Evolutionary conservation across 2,113 vertebrate species (phyloP), one percentile per base, ranked within the genome.

Genomic region (Erpornis zantholeuca): DNA sequence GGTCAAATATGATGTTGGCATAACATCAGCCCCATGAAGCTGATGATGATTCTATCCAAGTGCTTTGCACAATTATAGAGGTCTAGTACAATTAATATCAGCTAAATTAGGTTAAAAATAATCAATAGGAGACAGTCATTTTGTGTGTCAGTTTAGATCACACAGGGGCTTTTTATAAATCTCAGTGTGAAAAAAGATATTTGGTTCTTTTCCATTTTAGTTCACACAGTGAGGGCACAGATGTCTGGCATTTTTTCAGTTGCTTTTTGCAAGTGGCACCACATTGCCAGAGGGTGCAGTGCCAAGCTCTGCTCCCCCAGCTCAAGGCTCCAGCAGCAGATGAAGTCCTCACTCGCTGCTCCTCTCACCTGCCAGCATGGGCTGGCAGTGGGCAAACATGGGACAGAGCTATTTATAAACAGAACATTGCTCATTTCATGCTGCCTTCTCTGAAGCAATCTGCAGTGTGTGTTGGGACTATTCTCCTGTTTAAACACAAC

Each of bases 191-290:
- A 95, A 75, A 64, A 90, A 87, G 90, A 66, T 57, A 50, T 33
- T 68, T 79, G 75, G 53, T 87, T 93, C 92, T 72, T 76, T 89
- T 90, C 84, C 82, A 82, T 94, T 90, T 87, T 87, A 69, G 70
- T 91, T 94, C 87, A 79, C 61, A 49, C 66, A 85, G 87, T 1
- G 53, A 93, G 84, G 87, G 81, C 94, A 91, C 92, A 95, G 94
- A 93, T 97, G 96, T 91, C 95, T 97, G 95, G 90, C 94, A 80
- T 49, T 75, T 68, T 91, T 94, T 93, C 94, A 93, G 78, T 9
- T 75, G 65, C 1, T 47, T 91, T 90, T 64, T 94, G 85, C 90
- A 79, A 89, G 85, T 93, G 92, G 70, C 78, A 77, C 63, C 82
- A 40, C 3, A 2, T 56, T 92, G 92, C 49, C 63, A 69, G 36